Evolutionary conservation across 2,113 vertebrate species (phyloP), one percentile per base, ranked within the genome.

Genomic region (Aptenodytes patagonicus): DNA sequence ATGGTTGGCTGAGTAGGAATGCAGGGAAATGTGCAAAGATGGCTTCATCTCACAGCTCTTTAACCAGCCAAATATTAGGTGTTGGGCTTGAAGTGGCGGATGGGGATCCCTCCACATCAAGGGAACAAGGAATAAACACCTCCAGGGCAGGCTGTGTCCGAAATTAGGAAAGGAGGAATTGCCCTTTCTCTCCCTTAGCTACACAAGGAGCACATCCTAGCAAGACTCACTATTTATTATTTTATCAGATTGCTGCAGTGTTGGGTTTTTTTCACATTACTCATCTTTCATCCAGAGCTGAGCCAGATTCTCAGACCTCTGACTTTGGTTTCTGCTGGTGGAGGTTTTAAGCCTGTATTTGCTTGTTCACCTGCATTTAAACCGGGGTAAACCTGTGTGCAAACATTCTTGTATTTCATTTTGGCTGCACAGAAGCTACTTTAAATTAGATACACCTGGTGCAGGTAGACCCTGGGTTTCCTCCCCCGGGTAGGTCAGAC

Each of bases 401-500:
- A n/a, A 40, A 6, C 42, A 5, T 65, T 44, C 29, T 81, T 0
- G 0, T 34, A 17, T 73, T 92, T 64, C 2, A 25, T 49, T 84
- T 54, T 2, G 6, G 36, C 68, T 47, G 36, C 62, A 31, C 9
- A 42, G 71, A 68, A 81, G 25, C 6, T 16, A 9, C 70, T 64
- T 49, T 15, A 73, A 64, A 12, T 83, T 38, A 57, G 55, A 62
- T n/a, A 18, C 6, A 46, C 6, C 6, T 24, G 2, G 9, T 15
- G 1, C 38, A 69, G 51, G 57, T 66, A 26, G 26, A 52, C 16
- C 17, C 17, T 26, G 22, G 2, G 17, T 66, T 70, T 60, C 18
- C 20, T 93, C 6, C 20, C 3, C 18, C 1, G 4, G 4, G 13
- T 32, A 32, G 11, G 7, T 38, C 8, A 29, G 54, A 42, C 0